Base-by-base conservation (phyloP, 2,888 invertebrate genomes). In the Oscheius myriophilus region DNA sequence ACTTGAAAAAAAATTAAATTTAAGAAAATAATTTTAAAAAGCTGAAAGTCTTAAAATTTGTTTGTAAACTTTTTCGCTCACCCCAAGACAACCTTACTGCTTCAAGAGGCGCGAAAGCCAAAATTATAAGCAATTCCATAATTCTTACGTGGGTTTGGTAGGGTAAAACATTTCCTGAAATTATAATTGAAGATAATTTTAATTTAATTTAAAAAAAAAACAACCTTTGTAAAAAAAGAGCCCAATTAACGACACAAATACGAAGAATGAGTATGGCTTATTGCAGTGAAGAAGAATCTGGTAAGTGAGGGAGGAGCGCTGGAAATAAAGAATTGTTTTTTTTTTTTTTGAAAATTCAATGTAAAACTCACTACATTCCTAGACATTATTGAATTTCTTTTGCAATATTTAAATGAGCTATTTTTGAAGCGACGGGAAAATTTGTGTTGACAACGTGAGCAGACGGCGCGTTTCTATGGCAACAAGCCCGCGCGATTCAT, bases 21-120 rank as follows among this genome's bases (percentile, higher is more conserved):
- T 9, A 9, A 6, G 33, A 6, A 6, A 6, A 3, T 33, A 46
- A 18, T 46, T 16, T 18, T 46, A 7, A 18, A 18, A 46, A 18
- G n/a, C n/a, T n/a, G n/a, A n/a, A n/a, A n/a, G n/a, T n/a, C n/a
- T n/a, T n/a, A 16, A 46, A 16, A 18, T 18, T 46, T 46, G 3
- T 46, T 18, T 7, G 3, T 18, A 7, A 7, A 46, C n/a, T 46
- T 46, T 18, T n/a, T 14, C 12, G 25, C 72, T 67, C 39, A 82
- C 83, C 82, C 81, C 81, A 83, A 18, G 71, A 63, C n/a, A 83
- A 74, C 39, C 83, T 67, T 18, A 81, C 55, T 23, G 75, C 73
- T 68, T 83, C 82, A 14, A 83, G 72, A 0, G 82, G 82, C 18
- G 68, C 71, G 66, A 82, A 82, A 16, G 75, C 64, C 1, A 76